These are phyloP conservation scores for Mimas tiliae DNA, from an alignment of 2,888 invertebrate genomes.

Conservation along the genomic window DNA sequence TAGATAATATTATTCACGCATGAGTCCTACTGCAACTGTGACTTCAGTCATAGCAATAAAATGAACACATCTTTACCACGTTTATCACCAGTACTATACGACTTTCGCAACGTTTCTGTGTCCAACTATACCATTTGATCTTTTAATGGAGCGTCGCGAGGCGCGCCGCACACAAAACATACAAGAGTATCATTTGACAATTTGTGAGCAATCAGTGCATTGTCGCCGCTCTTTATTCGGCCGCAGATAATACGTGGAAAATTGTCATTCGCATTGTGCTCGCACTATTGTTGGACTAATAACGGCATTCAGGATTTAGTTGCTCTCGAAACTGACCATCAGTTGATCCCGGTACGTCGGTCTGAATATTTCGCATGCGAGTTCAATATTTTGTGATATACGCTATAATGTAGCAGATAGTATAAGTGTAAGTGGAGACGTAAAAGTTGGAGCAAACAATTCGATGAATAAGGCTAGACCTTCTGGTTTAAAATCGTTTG, in stretches of 20 bases:
- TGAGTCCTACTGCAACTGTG: neutral
- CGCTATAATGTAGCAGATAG: neutral
- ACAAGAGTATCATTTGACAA: conserved; percentile 83
- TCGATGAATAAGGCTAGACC: neutral
- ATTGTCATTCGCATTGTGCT: conserved; percentile 80
- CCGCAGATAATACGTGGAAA: conserved; percentile 83
- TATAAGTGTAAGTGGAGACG: neutral
- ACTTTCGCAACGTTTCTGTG: conserved; percentile 13
- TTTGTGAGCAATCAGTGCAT: conserved; percentile 84
- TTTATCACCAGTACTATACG: neutral
- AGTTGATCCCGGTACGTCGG: conserved; percentile 64
- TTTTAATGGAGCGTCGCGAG: conserved; percentile 70
- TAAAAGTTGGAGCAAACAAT: neutral
- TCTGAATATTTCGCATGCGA: conserved; percentile 42
- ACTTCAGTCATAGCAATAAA: neutral
- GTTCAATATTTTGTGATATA: neutral
- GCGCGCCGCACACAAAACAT: conserved; percentile 80
- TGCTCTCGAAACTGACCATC: conserved; percentile 68
- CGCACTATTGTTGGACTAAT: conserved; percentile 78
- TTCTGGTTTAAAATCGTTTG: neutral
- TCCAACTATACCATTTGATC: conserved; percentile 39
- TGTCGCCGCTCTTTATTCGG: conserved; percentile 84
- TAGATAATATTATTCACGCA: neutral
- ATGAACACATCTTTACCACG: neutral
- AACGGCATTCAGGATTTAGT: conserved; percentile 76